Evolutionary conservation across 2,888 invertebrate genomes (phyloP), one percentile per base, ranked within the genome.

Genomic region (Pachycephus smyrnensis): DNA sequence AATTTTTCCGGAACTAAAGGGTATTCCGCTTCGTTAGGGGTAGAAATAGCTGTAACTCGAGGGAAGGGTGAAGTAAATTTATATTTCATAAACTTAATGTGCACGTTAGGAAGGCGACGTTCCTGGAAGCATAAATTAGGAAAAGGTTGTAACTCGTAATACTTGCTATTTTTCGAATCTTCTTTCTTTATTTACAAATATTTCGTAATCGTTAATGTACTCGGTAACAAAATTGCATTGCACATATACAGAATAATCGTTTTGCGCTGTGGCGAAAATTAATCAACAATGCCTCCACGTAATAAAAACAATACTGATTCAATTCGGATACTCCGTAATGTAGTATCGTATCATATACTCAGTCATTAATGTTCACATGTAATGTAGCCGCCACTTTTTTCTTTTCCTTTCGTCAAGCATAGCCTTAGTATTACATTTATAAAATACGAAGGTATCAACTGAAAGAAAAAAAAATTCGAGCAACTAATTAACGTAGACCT

Each of bases 191-290:
- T 90, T 90, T 89, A 90, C 90, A 90, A 90, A 90, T 89, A 86
- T 89, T 84, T 82, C 84, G 86, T 87, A 87, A 87, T 89, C 83
- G 82, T 87, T 88, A 86, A 87, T 30, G 32, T 88, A 88, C 82
- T 88, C 84, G 81, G 89, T 90, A 90, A 90, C 90, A 90, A 90
- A 90, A 89, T 88, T 89, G 84, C 86, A 88, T 88, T 89, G 88
- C 89, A 89, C 88, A 87, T 88, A 86, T 88, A 88, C 88, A 87
- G 85, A 89, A 88, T 87, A 82, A 86, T 87, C 82, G 81, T 88
- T 86, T 15, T 88, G 87, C 87, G 79, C 85, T 86, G 84, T 85
- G 84, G 86, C 85, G 83, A 87, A 85, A 88, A 86, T 84, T 73
- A 88, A 87, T 87, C 84, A 88, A 85, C 85, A 86, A 82, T 85